phyloP scores from a whole-genome alignment of 2,888 invertebrate genomes.

The Campoplex capitator region DNA sequence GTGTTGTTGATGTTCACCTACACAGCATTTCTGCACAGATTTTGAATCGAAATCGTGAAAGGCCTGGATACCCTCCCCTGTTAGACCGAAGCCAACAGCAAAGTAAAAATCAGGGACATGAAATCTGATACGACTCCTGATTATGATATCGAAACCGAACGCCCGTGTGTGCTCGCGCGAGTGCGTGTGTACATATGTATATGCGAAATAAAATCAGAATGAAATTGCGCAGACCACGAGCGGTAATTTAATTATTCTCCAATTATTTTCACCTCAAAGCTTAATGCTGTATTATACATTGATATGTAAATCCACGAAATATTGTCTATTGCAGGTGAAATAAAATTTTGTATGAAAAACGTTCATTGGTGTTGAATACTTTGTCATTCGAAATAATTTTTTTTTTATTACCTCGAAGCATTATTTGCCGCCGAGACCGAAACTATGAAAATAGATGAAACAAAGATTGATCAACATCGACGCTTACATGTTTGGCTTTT shows the following conservation, averaged over 20 bases:
- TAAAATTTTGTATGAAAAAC: constrained; percentile 26
- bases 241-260: constrained; percentile 1
- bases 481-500: constrained; percentile 66
- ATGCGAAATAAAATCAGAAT: constrained; percentile 31
- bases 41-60: constrained; percentile 6
- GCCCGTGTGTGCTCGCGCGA: constrained; percentile 5
- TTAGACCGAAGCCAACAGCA: background rate
- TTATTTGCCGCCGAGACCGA: too few relatives aligned
- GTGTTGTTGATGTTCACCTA: background rate
- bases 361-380: background rate
- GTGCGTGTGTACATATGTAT: constrained; percentile 24
- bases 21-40: background rate
- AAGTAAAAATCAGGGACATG: background rate
- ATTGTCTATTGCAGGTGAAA: constrained; percentile 20
- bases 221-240: constrained; percentile 15
- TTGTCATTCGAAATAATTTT: background rate
- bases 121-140: background rate
- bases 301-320: constrained; percentile 11
- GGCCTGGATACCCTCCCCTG: constrained; percentile 9
- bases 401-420: too few relatives aligned
- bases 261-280: constrained; percentile 20
- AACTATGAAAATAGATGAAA: background rate
- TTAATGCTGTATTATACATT: constrained; percentile 14
- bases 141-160: background rate
- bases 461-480: constrained; percentile 9